Evolutionary conservation across 2,888 invertebrate genomes (phyloP).

Genomic region (Stomorhina lunata): DNA sequence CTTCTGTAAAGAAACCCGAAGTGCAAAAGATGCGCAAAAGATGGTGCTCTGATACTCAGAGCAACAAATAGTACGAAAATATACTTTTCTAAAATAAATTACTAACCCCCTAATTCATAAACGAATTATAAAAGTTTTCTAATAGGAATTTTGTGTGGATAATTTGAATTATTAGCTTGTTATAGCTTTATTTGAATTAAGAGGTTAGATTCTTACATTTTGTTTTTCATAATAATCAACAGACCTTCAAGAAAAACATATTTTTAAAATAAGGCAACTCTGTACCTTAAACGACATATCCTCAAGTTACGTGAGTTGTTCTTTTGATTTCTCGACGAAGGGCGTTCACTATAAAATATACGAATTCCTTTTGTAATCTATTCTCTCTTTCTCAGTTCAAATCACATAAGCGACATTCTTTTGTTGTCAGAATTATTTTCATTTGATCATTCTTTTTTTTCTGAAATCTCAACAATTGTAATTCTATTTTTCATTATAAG

Average conservation of each 20-base stretch:
- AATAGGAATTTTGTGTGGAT: too few species aligned
- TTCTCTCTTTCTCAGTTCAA: slow-evolving; percentile 4
- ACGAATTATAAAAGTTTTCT: too few species aligned
- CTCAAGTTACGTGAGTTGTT: slow-evolving; percentile 43
- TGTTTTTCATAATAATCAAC: too few species aligned
- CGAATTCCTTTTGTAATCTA: slow-evolving; percentile 1
- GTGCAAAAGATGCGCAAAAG: too few species aligned
- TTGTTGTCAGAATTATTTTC: slow-evolving; percentile 52
- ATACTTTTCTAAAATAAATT: too few species aligned
- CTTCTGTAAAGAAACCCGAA: too few species aligned
- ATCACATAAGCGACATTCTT: slow-evolving; percentile 7
- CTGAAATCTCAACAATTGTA: slow-evolving; percentile 34
- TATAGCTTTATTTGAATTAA: too few species aligned
- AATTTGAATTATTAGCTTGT: too few species aligned
- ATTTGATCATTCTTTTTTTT: slow-evolving; percentile 19
- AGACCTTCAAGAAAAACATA: neutral
- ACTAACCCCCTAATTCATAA: too few species aligned
- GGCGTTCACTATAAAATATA: slow-evolving; percentile 45
- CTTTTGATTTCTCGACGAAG: slow-evolving; percentile 47
- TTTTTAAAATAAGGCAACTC: slow-evolving; percentile 6
- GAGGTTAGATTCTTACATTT: too few species aligned
- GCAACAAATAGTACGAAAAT: too few species aligned
- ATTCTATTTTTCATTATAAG: slow-evolving; percentile 71
- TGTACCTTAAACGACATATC: slow-evolving; percentile 46
- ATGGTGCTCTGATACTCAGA: too few species aligned